Evolutionary conservation across 2,113 vertebrate species (phyloP), one percentile per base, ranked within the genome.

Genomic region (Lophura nycthemera): DNA sequence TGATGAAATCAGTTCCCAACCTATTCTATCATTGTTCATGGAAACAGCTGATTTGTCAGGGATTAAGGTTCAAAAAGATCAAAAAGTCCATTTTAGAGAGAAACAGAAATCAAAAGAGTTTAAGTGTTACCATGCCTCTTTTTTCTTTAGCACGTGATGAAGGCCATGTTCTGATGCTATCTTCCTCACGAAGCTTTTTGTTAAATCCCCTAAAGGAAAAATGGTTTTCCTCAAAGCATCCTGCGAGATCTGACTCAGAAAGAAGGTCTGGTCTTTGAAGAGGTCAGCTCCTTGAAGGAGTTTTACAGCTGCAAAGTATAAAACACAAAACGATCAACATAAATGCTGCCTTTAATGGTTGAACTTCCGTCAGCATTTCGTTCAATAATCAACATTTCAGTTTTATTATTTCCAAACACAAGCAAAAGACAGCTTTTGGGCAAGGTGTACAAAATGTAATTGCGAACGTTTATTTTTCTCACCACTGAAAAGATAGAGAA

Each of bases 221-320:
- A 99, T 88, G n/a, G 99, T 98, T 89, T 97, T 98, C 38, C 97
- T 94, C 94, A 99, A 92, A 69, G 99, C 98, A 47, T 98, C 97
- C 94, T 99, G 99, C 4, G 99, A 97, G 92, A 99, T 98, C 97
- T 99, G 99, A 96, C 99, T 99, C 71, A 99, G 98, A 97, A 99
- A 99, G 97, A 99, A 99, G 13, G 99, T 99, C 98, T 99, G 99
- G 98, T 99, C 99, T 98, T 99, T 99, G 69, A 97, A 45, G 67
- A 95, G 97, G 93, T 99, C 99, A 17, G 99, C 99, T 75, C 98
- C 99, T 74, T 98, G 98, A 66, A 98, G 97, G 54, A 99, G 97
- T 95, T 97, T 98, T 88, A 98, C 98, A 91, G 98, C 99, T 99
- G 97, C 83, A 91, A 91, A 76, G 59, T 52, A 42, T 43, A 94